Conservation (phyloP, 1,140 invertebrate genomes). For the Oedothorax gibbosus region DNA sequence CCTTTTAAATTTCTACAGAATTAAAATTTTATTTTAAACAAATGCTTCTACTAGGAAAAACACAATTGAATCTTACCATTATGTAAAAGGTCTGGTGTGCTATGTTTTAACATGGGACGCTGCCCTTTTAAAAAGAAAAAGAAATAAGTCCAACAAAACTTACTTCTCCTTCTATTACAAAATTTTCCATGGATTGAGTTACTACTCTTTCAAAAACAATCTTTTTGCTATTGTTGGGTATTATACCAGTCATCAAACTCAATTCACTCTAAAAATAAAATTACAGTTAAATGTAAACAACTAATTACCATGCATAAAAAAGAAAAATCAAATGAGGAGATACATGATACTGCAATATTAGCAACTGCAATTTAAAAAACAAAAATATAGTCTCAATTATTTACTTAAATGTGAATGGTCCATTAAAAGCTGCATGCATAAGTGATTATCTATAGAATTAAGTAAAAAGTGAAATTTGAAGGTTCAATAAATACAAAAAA, state of each 20-base stretch:
- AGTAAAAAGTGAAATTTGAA: too few species aligned
- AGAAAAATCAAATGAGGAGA: background rate
- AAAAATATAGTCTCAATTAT: too few species aligned
- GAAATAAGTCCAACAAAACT: background rate
- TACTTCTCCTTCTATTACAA: conserved; percentile 88
- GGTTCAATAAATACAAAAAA: too few species aligned
- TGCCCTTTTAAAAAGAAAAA: conserved; percentile 1
- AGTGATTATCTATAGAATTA: too few species aligned
- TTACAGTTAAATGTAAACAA: background rate
- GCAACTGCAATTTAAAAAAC: background rate
- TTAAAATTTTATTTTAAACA: too few species aligned
- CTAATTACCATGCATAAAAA: background rate
- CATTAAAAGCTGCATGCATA: too few species aligned
- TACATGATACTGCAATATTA: conserved; percentile 10
- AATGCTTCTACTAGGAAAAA: too few species aligned
- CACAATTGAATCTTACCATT: too few species aligned
- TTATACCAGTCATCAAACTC: conserved; percentile 83
- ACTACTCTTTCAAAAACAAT: conserved; percentile 85
- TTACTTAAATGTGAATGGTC: too few species aligned
- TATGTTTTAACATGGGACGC: too few species aligned
- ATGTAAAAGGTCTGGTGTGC: too few species aligned
- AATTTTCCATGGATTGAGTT: conserved; percentile 83
- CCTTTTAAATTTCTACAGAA: too few species aligned
- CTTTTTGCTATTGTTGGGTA: conserved; percentile 78
- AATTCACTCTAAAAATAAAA: conserved; percentile 76